Conservation (phyloP, 2,113 vertebrate species). For the Tachycineta bicolor region DNA sequence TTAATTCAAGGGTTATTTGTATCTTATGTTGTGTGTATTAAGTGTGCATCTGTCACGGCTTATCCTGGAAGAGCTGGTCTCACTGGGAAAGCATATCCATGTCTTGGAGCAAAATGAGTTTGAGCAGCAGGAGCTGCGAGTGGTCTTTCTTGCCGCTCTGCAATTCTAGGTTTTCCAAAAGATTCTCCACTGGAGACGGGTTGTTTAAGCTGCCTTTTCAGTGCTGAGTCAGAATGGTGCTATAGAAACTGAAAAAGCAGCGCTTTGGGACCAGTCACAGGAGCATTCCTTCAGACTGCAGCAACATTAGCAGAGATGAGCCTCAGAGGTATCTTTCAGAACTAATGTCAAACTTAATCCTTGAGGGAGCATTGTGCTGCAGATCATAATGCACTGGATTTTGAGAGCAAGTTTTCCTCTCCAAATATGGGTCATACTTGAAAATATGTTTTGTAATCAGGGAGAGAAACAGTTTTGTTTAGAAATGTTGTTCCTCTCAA, state of each 20-base stretch:
- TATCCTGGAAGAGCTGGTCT: neutral
- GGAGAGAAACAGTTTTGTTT: neutral
- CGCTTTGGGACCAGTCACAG: neutral
- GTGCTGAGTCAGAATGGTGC: neutral
- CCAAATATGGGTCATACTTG: neutral
- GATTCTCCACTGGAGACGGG: fast-evolving
- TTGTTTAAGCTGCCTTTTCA: neutral
- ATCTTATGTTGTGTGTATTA: neutral
- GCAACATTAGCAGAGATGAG: neutral
- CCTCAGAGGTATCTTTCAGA: neutral
- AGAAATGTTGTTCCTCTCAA: neutral
- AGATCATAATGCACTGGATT: neutral
- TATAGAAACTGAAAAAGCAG: neutral
- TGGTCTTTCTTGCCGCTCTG: neutral
- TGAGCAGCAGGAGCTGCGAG: neutral
- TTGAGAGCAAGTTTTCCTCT: neutral
- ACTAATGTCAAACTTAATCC: neutral
- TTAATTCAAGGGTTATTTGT: neutral
- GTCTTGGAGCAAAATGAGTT: neutral
- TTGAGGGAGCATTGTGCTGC: neutral
- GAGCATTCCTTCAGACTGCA: neutral
- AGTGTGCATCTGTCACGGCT: neutral
- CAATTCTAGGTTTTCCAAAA: neutral
- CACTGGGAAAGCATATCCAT: neutral
- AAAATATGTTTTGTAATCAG: neutral